Evolutionary conservation across 2,797 vertebrate genomes (phyloP).

Genomic region (Enteromius anoplus): DNA sequence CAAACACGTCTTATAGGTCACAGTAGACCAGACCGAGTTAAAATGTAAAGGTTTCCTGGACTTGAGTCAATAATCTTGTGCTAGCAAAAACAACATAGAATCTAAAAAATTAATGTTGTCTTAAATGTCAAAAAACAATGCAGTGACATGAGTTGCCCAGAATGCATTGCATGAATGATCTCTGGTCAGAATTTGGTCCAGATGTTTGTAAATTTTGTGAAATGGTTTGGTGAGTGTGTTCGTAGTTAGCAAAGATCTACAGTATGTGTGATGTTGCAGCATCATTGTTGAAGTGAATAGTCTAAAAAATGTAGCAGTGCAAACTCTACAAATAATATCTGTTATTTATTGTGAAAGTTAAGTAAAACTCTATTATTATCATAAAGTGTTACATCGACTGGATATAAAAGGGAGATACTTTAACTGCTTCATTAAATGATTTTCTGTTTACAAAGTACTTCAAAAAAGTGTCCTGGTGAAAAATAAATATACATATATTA

Average conservation of each 20-base stretch:
- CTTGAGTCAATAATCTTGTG: background rate
- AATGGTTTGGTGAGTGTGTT: background rate
- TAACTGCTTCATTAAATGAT: too few relatives aligned
- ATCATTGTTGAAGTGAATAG: background rate
- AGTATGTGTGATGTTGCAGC: background rate
- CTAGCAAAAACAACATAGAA: background rate
- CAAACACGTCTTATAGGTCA: background rate
- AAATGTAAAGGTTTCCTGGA: background rate
- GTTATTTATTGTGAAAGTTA: too few relatives aligned
- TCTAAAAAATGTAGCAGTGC: background rate
- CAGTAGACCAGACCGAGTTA: background rate
- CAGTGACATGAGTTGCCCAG: background rate
- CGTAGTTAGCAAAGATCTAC: background rate
- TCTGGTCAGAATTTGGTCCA: background rate
- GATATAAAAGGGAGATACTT: too few relatives aligned
- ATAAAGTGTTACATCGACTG: too few relatives aligned
- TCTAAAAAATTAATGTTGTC: background rate
- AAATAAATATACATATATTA: too few relatives aligned
- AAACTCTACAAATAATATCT: too few relatives aligned
- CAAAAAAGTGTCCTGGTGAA: too few relatives aligned
- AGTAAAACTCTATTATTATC: too few relatives aligned
- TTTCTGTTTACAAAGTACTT: too few relatives aligned
- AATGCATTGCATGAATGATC: background rate
- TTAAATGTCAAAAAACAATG: background rate
- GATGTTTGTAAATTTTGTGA: background rate